phyloP scores from a whole-genome alignment of 2,888 invertebrate genomes.

The Leistus spinibarbis region DNA sequence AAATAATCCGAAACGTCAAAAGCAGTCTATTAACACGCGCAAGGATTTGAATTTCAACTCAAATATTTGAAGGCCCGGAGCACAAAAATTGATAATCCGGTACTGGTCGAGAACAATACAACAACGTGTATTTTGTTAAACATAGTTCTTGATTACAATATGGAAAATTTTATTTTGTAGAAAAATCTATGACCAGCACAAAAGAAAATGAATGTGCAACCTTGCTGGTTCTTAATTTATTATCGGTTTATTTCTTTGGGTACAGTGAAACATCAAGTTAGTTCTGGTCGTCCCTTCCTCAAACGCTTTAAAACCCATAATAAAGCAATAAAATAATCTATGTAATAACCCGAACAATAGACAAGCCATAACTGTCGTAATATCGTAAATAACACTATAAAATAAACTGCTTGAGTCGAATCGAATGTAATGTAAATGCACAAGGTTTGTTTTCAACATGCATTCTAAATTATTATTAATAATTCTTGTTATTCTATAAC shows the following conservation, averaged over 20 bases:
- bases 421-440: neutral
- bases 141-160: no score
- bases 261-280: neutral
- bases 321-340: neutral
- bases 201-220: neutral
- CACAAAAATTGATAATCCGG: no score
- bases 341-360: neutral
- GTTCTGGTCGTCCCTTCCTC: neutral
- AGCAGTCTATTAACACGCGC: no score
- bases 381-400: neutral
- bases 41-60: no score
- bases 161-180: neutral
- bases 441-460: neutral
- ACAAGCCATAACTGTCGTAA: neutral
- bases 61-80: no score
- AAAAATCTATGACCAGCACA: neutral
- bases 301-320: neutral
- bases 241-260: neutral
- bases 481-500: neutral
- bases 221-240: neutral
- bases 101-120: no score
- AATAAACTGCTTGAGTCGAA: no score
- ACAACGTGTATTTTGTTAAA: no score
- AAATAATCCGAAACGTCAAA: no score
- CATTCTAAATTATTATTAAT: neutral